Conservation (phyloP, 2,113 vertebrate species). For the Boulengeromyrus knoepffleri region DNA sequence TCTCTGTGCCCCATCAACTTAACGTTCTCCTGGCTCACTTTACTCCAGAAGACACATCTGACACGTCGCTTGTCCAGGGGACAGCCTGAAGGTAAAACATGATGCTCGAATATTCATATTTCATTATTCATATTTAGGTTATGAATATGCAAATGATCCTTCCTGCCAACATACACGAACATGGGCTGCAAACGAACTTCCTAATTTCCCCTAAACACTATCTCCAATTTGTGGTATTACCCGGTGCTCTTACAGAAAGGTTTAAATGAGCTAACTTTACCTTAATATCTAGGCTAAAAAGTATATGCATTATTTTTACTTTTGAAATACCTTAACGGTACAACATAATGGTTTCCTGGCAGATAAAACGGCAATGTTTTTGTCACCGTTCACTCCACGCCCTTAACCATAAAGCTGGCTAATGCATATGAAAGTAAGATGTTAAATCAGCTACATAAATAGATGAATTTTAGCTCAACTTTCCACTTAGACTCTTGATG, state of each 20-base stretch:
- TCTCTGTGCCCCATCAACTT: not conserved
- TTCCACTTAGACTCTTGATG: not conserved
- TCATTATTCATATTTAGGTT: not conserved
- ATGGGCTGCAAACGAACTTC: not conserved
- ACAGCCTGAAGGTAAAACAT: not conserved
- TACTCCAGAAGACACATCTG: not conserved
- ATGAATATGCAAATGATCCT: not conserved
- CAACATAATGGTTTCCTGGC: not conserved
- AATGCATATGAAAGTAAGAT: not conserved
- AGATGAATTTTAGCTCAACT: conserved; percentile 1
- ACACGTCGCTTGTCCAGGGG: not conserved
- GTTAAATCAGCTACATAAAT: conserved; percentile 8
- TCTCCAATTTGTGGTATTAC: not conserved
- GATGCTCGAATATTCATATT: not conserved
- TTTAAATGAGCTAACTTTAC: not conserved
- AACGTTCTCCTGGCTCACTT: not conserved
- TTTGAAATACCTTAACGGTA: not conserved
- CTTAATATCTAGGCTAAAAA: not conserved
- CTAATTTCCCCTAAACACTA: not conserved
- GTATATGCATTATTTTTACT: not conserved
- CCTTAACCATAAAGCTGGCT: not conserved
- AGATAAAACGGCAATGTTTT: not conserved
- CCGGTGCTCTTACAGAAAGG: not conserved
- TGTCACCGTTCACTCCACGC: not conserved
- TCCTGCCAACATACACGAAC: not conserved